Evolutionary conservation across 2,113 vertebrate genomes (phyloP).

Genomic region (Heterotis niloticus): DNA sequence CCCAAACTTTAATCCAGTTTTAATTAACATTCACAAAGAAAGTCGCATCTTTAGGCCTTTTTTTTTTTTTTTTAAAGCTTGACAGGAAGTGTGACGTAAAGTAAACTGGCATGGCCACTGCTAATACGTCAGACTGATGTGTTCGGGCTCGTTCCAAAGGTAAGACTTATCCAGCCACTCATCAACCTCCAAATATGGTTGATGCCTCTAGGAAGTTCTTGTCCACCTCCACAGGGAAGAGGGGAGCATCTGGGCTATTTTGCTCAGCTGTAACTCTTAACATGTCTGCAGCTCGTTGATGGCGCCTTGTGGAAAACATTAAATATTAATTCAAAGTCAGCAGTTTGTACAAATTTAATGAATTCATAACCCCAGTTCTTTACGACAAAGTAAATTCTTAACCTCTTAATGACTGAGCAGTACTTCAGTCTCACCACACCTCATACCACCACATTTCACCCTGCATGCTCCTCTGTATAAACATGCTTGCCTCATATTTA

Average conservation of each 20-base stretch:
- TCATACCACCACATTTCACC: too few species aligned
- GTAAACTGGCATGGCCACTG: neutral
- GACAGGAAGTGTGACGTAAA: slow-evolving; percentile 43
- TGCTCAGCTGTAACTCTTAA: neutral
- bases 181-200: slow-evolving; percentile 3
- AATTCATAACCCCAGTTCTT: too few species aligned
- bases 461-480: too few species aligned
- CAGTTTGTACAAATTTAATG: too few species aligned
- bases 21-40: neutral
- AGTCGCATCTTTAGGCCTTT: neutral
- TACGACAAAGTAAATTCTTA: too few species aligned
- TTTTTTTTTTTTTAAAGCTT: neutral
- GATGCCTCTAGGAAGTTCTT: slow-evolving; percentile 17
- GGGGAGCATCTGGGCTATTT: too few species aligned
- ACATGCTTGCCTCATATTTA: too few species aligned
- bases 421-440: too few species aligned
- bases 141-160: neutral
- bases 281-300: too few species aligned
- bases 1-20: neutral
- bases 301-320: too few species aligned
- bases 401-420: too few species aligned
- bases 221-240: neutral
- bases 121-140: neutral
- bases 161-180: slow-evolving; percentile 8
- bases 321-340: too few species aligned